A percentile compares a stretch with the other conserved stretches of the same genome.
These are phyloP conservation scores for Pipistrellus nathusii DNA, from an alignment of 2,797 vertebrate genomes.

Conservation along the genomic window DNA sequence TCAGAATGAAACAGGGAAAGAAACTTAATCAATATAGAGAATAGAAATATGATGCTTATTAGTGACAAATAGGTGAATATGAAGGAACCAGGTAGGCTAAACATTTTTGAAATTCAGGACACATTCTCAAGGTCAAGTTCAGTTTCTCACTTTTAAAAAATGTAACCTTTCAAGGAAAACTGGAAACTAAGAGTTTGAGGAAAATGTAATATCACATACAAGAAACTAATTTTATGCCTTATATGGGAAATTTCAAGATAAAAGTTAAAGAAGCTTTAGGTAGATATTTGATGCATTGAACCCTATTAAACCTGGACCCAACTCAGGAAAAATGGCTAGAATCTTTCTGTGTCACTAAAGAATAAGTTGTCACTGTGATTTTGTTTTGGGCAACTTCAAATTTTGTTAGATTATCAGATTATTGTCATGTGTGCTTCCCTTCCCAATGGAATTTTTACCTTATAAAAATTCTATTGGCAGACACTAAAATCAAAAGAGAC, in stretches of 20 bases:
- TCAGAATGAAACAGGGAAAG: constrained; percentile 18
- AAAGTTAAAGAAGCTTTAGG: constrained; percentile 49
- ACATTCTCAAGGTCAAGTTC: neutral
- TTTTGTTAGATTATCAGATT: constrained; percentile 40
- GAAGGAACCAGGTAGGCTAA: neutral
- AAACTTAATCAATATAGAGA: constrained; percentile 36
- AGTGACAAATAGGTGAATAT: neutral
- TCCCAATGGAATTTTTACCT: constrained; percentile 17
- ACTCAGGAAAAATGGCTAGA: neutral
- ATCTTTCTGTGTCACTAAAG: neutral
- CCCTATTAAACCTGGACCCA: neutral
- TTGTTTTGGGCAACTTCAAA: constrained; percentile 24
- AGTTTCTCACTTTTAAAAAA: constrained; percentile 40
- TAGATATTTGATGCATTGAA: neutral
- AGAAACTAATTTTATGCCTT: neutral
- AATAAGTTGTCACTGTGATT: constrained; percentile 42
- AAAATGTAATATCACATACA: constrained; percentile 28
- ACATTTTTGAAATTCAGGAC: constrained; percentile 13
- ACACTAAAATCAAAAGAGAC: constrained; percentile 70
- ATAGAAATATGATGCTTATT: constrained; percentile 21
- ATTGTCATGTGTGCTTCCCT: neutral
- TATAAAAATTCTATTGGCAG: constrained; percentile 64
- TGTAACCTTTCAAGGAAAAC: constrained; percentile 12
- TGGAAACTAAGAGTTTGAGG: constrained; percentile 25
- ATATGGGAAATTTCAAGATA: constrained; percentile 3